These are phyloP conservation scores for Sturnira hondurensis DNA, from an alignment of 2,113 vertebrate species.

Conservation along the genomic window DNA sequence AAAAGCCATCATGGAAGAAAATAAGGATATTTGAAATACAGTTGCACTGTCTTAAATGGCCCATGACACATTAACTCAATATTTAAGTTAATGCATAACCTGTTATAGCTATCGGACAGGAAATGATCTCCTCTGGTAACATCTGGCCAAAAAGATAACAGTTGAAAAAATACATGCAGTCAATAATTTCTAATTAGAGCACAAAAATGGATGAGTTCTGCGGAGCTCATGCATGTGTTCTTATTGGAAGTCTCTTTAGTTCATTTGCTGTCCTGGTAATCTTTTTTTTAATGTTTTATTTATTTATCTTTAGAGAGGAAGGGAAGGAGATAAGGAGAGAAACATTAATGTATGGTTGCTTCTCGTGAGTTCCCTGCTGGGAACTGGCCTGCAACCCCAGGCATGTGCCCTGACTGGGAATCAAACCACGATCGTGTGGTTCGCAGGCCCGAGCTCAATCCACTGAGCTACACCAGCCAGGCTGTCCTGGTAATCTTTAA, in stretches of 20 bases:
- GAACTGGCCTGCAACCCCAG: too few relatives aligned
- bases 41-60: not conserved
- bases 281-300: too few relatives aligned
- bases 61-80: not conserved
- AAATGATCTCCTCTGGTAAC: not conserved
- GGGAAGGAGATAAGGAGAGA: too few relatives aligned
- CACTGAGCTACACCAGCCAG: too few relatives aligned
- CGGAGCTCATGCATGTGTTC: not conserved
- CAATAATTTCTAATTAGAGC: not conserved
- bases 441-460: too few relatives aligned
- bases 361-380: too few relatives aligned
- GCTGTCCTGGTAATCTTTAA: not conserved
- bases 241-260: not conserved
- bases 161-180: not conserved
- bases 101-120: not conserved
- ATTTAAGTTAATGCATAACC: slow-evolving; percentile 31
- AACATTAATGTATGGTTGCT: too few relatives aligned
- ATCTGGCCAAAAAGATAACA: slow-evolving; percentile 15
- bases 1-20: not conserved
- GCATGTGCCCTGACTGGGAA: too few relatives aligned
- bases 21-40: not conserved
- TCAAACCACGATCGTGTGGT: too few relatives aligned
- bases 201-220: not conserved
- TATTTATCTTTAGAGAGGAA: too few relatives aligned
- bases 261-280: not conserved